These are phyloP conservation scores for Chauna torquata DNA, from an alignment of 2,113 vertebrate species.

Conservation along the genomic window DNA sequence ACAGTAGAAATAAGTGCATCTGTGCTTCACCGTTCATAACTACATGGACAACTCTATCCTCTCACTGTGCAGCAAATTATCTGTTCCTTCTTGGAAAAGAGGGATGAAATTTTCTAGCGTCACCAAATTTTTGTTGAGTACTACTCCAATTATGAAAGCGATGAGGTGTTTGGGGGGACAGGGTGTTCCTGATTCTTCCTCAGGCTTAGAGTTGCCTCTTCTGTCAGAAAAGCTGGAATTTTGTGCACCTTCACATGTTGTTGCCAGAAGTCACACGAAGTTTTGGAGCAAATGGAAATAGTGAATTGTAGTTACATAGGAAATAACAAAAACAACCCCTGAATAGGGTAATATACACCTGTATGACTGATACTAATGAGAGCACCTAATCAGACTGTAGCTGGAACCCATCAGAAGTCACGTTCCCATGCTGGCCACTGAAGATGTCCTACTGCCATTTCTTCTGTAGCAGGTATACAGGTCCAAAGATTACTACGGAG, in stretches of 20 bases:
- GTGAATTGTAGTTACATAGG: background rate
- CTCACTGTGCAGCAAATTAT: background rate
- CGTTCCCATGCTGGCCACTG: background rate
- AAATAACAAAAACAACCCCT: background rate
- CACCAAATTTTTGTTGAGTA: background rate
- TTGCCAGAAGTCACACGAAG: background rate
- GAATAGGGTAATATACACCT: background rate
- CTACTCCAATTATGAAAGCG: rapidly evolving
- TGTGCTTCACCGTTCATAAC: background rate
- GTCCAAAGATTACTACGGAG: background rate
- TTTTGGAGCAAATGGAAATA: background rate
- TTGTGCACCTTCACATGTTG: background rate
- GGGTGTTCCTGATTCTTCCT: background rate
- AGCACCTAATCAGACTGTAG: background rate
- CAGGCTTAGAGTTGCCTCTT: background rate
- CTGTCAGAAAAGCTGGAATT: background rate
- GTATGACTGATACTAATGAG: background rate
- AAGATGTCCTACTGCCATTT: background rate
- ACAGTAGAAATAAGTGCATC: background rate
- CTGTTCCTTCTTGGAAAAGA: background rate
- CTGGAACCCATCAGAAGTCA: background rate
- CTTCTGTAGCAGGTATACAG: background rate
- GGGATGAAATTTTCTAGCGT: background rate
- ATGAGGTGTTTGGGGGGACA: background rate
- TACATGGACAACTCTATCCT: background rate